A percentile compares a stretch with the other conserved stretches of the same genome.
phyloP scores from a whole-genome alignment of 2,113 vertebrate species.

The Sula dactylatra region DNA sequence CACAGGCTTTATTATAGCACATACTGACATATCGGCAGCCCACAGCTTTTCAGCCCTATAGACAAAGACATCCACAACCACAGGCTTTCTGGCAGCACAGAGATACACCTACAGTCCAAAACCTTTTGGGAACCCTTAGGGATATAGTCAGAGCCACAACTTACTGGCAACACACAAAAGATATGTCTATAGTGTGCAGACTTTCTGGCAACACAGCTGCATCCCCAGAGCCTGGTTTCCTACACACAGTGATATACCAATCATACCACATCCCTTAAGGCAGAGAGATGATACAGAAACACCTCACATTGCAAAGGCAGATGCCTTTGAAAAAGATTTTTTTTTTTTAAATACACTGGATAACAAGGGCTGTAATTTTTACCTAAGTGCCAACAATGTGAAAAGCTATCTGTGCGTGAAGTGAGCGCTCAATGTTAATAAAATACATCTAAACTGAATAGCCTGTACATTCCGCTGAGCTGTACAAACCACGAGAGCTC shows the following conservation, averaged over 20 bases:
- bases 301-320: background rate
- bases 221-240: slow-evolving; percentile 15
- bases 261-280: background rate
- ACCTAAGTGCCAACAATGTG: background rate
- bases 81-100: background rate
- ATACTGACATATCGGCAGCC: background rate
- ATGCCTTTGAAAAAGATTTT: background rate
- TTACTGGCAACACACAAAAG: background rate
- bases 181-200: background rate
- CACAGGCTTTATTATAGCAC: background rate
- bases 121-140: background rate
- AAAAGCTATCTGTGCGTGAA: background rate
- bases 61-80: background rate
- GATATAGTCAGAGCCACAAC: background rate
- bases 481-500: background rate
- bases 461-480: slow-evolving; percentile 17
- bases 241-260: background rate
- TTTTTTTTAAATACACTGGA: background rate
- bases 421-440: background rate
- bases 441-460: background rate
- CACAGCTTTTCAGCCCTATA: background rate
- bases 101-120: background rate
- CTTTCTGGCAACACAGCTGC: slow-evolving; percentile 57
- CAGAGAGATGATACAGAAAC: background rate
- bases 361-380: background rate